Conservation (phyloP, 2,113 vertebrate genomes). For the Notechis scutatus region DNA sequence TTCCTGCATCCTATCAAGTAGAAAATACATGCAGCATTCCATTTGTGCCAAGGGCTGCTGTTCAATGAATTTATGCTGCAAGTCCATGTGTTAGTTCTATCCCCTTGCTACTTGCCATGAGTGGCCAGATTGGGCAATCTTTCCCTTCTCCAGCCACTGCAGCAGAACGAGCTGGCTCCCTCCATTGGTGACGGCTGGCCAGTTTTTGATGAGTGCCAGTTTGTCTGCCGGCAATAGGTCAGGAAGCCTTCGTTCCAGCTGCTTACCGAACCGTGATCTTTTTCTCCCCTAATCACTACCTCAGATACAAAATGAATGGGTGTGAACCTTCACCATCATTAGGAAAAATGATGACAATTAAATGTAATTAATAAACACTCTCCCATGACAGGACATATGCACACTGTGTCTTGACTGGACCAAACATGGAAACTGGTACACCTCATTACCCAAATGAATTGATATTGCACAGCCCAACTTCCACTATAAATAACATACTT, state of each 20-base stretch:
- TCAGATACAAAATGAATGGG: conserved; percentile 48
- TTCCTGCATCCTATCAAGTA: background rate
- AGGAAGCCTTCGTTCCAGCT: conserved; percentile 43
- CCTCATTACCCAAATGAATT: conserved; percentile 64
- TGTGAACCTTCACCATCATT: conserved; percentile 50
- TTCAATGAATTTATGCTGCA: conserved; percentile 24
- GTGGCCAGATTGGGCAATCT: background rate
- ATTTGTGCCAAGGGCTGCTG: conserved; percentile 32
- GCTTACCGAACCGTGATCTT: conserved; percentile 37
- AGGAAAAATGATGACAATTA: conserved; percentile 58
- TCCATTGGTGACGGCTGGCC: conserved; percentile 3
- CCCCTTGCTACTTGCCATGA: conserved; percentile 19
- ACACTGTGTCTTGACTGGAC: conserved; percentile 52
- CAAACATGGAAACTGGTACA: conserved; percentile 51
- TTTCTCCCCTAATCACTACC: conserved; percentile 33
- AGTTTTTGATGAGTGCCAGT: conserved; percentile 7
- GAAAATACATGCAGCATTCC: conserved; percentile 4
- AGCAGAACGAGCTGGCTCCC: conserved; percentile 15
- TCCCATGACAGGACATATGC: conserved; percentile 60
- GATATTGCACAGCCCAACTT: conserved; percentile 46
- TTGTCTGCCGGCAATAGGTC: conserved; percentile 41
- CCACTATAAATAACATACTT: conserved; percentile 53
- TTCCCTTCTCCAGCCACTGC: conserved; percentile 28
- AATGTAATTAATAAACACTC: conserved; percentile 67
- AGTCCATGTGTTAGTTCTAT: background rate